Base-by-base conservation (phyloP, 2,888 invertebrate species). In the Eupithecia centaureata region DNA sequence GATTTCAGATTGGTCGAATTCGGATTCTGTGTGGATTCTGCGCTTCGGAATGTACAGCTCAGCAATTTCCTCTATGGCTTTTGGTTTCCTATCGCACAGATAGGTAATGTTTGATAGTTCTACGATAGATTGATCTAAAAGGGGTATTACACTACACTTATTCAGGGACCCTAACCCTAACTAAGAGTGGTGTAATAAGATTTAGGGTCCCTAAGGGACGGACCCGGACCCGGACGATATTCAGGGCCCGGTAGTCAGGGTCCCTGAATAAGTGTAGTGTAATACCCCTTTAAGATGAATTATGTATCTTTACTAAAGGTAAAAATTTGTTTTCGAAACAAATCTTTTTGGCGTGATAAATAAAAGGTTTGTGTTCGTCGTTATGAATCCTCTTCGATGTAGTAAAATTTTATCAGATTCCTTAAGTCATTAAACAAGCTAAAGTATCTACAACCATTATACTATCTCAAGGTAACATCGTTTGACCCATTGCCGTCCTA, bases 1-100 rank as follows among this genome's bases (percentile, higher is more conserved):
- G 68, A 59, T 30, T 59, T n/a, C 58, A 59, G 58, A 51, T 42
- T 58, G 59, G 54, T 63, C 58, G 58, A 60, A 38, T 33, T 42
- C 30, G 61, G 57, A 61, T 57, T 66, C 35, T 30, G 35, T 33
- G 61, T 56, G 42, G 32, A 42, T 25, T 32, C 33, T 18, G 30
- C 3, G 18, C 32, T 33, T 33, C 1, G 57, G 56, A 5, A 30
- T 28, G 8, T 8, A n/a, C 4, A 56, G n/a, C 28, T 28, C 4
- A n/a, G 54, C 27, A n/a, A 0, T 56, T 28, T n/a, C 30, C 4
- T n/a, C 30, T n/a, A 7, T 30, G 10, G 27, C 28, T 56, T 28
- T 18, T n/a, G 47, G 22, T 47, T 42, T 42, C 10, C 4, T 10
- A 2, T 47, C 18, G 22, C 42, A 5, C 22, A 42, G 18, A 22